Percentiles rank a stretch among this genome's conserved stretches.
Conservation (phyloP, 2,888 invertebrate genomes). For the Chaitophorus viminalis region DNA sequence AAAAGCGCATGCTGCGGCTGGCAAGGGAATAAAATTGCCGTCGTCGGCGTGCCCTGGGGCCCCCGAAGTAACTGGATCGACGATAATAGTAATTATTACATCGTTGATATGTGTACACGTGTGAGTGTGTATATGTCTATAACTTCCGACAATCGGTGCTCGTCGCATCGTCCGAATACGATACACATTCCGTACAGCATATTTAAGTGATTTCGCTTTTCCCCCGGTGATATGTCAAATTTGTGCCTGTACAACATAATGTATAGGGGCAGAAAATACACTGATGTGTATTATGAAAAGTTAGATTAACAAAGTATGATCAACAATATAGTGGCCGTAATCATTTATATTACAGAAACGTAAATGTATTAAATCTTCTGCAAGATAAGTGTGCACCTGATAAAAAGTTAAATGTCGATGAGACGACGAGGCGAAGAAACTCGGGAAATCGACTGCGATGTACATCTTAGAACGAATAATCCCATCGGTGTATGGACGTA, state of each 20-base stretch:
- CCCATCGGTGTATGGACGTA: no score
- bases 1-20: not conserved
- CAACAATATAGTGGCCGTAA: no score
- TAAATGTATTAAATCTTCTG: no score
- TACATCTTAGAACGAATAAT: no score
- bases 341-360: no score
- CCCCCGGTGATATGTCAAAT: not conserved
- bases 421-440: no score
- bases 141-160: not conserved
- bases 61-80: slow-evolving; percentile 25
- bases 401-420: no score
- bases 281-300: not conserved
- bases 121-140: not conserved
- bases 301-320: no score
- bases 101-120: not conserved
- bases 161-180: not conserved
- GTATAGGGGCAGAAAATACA: not conserved
- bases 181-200: not conserved
- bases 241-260: no score
- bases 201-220: not conserved
- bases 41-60: not conserved
- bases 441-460: no score
- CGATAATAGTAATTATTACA: slow-evolving; percentile 35
- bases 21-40: not conserved
- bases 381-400: no score